phyloP scores from a whole-genome alignment of 2,888 invertebrate genomes.

The Diogma glabrata region DNA sequence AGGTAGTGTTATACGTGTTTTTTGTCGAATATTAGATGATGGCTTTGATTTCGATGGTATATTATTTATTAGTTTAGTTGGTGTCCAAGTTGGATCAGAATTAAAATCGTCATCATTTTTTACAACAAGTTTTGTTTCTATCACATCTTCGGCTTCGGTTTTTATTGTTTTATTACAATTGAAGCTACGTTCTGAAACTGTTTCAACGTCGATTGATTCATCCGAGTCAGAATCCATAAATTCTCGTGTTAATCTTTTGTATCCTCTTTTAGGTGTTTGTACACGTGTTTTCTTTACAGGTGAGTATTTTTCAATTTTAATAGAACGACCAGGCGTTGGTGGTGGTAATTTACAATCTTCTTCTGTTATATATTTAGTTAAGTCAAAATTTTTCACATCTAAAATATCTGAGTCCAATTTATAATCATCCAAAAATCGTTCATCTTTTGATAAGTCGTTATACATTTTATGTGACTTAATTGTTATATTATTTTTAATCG shows the following conservation, averaged over 20 bases:
- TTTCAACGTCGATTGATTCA: slow-evolving; percentile 35
- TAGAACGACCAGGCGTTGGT: not conserved
- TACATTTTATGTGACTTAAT: not conserved
- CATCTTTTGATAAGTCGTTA: not conserved
- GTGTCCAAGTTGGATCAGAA: slow-evolving; percentile 33
- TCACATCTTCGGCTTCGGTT: too few species aligned
- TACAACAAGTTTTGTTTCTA: slow-evolving; percentile 17
- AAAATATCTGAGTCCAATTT: slow-evolving; percentile 16
- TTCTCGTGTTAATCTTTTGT: slow-evolving; percentile 4
- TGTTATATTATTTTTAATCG: not conserved
- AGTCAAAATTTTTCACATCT: slow-evolving; percentile 32
- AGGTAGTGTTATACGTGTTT: not conserved
- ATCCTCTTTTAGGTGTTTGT: slow-evolving; percentile 4
- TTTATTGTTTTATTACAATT: not conserved
- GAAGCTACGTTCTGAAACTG: slow-evolving; percentile 24
- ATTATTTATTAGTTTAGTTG: slow-evolving; percentile 16
- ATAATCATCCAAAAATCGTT: slow-evolving; percentile 5
- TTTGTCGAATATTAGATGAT: not conserved
- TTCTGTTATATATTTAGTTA: slow-evolving; percentile 34
- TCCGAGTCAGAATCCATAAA: slow-evolving; percentile 26
- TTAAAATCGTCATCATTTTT: slow-evolving; percentile 28
- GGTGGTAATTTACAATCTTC: slow-evolving; percentile 26
- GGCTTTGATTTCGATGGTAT: not conserved
- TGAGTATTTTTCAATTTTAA: not conserved
- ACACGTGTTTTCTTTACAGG: not conserved